These are phyloP conservation scores for Leptura quadrifasciata DNA, from an alignment of 2,888 invertebrate species.

Conservation along the genomic window DNA sequence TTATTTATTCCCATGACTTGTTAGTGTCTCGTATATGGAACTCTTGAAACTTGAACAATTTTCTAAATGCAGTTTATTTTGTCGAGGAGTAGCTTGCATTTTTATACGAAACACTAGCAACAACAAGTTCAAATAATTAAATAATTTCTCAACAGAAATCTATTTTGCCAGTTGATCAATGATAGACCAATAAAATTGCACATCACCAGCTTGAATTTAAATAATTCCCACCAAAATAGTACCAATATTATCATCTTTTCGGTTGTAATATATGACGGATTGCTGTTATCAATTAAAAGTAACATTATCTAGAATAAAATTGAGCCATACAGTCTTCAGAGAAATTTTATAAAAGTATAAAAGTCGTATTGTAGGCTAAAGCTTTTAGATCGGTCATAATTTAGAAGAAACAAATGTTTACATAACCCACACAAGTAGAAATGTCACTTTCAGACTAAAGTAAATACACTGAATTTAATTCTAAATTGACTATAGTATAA, in stretches of 20 bases:
- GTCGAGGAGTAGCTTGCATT: no score
- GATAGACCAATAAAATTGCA: no score
- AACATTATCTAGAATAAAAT: conserved; percentile 38
- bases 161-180: no score
- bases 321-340: conserved; percentile 42
- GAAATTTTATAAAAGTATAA: conserved; percentile 63
- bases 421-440: conserved; percentile 26
- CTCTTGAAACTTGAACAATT: no score
- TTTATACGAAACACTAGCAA: no score
- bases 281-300: not conserved
- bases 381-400: conserved; percentile 44
- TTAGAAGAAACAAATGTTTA: conserved; percentile 48
- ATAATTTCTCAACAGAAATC: no score
- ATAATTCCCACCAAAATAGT: not conserved
- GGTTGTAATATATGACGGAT: not conserved
- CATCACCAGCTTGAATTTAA: no score
- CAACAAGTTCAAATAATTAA: no score
- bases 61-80: no score
- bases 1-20: no score
- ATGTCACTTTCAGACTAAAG: conserved; percentile 13
- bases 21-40: no score
- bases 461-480: conserved; percentile 15
- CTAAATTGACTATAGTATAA: conserved; percentile 11
- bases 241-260: not conserved
- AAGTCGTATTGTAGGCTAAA: conserved; percentile 61